Evolutionary conservation across 2,797 vertebrate species (phyloP).

Genomic region (Steatocranus sp.): DNA sequence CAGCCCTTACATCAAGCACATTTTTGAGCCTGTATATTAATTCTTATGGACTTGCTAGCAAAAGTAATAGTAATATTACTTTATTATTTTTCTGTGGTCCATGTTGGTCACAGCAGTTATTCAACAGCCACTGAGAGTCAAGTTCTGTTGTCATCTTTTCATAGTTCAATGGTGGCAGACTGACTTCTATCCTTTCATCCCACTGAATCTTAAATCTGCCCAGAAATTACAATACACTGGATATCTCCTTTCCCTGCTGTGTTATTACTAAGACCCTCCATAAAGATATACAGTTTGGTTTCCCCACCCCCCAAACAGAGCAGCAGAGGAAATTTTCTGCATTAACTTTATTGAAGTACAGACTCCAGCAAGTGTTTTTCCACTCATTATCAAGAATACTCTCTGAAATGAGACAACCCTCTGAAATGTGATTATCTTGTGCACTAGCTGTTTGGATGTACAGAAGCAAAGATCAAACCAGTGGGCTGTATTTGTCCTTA

Average conservation of each 20-base stretch:
- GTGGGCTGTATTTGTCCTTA: not conserved
- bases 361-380: constrained; percentile 22
- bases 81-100: not conserved
- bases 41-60: not conserved
- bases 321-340: not conserved
- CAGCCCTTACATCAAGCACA: not conserved
- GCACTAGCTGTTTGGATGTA: constrained; percentile 1
- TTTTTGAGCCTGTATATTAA: not conserved
- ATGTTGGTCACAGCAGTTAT: not conserved
- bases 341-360: constrained; percentile 5
- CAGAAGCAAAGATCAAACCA: not conserved
- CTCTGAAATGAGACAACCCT: constrained; percentile 13
- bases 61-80: not conserved
- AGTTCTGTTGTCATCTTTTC: not conserved
- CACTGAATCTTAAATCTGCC: not conserved
- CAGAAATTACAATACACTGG: not conserved
- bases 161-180: not conserved
- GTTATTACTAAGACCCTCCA: not conserved
- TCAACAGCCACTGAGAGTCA: not conserved
- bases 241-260: not conserved
- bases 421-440: constrained; percentile 27
- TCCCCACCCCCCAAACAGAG: not conserved
- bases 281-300: not conserved
- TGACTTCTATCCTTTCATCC: not conserved
- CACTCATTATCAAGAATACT: constrained; percentile 3